Evolutionary conservation across 1,140 invertebrate species (phyloP), one percentile per base, ranked within the genome.

Genomic region (Brachionus sp.): DNA sequence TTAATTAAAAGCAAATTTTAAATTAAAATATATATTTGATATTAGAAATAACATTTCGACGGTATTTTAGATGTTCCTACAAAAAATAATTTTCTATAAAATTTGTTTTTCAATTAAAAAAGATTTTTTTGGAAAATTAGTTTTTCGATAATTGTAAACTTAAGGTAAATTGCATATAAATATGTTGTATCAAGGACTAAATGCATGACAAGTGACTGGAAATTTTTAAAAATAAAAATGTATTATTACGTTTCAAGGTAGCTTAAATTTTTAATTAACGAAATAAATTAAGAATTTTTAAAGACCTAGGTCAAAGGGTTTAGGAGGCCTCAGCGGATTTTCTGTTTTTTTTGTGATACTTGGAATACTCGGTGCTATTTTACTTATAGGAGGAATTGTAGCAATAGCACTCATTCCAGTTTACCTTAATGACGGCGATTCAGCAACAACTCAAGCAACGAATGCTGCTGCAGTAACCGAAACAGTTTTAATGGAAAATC

Each of bases 41-140:
- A 3, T 23, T 6, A 4, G 16, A 53, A 53, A 53, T n/a, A 16
- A 53, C 46, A 53, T 53, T 16, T 53, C 42, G n/a, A 46, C 13
- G 44, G 16, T 50, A 13, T 50, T 5, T 50, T 50, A 19, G 46
- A 57, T 57, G 50, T 57, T 57, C 50, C 16, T 23, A 19, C n/a
- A 2, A 29, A 57, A 57, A 19, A 57, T 57, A n/a, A 57, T 57
- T 57, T 19, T 23, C 16, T 23, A 5, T 23, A 57, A 57, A 57
- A 57, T 57, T 57, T 57, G 50, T 57, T 57, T 57, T 57, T 57
- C 50, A 57, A 57, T 57, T 57, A 57, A 57, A 57, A 57, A 57
- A 57, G 50, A 23, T 9, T 25, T 50, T 57, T 57, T 19, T 57
- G 16, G 16, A 57, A 57, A 57, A 57, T 23, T 57, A 10, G 50